Conservation (phyloP, 2,797 vertebrate genomes). For the Caiman crocodilus region DNA sequence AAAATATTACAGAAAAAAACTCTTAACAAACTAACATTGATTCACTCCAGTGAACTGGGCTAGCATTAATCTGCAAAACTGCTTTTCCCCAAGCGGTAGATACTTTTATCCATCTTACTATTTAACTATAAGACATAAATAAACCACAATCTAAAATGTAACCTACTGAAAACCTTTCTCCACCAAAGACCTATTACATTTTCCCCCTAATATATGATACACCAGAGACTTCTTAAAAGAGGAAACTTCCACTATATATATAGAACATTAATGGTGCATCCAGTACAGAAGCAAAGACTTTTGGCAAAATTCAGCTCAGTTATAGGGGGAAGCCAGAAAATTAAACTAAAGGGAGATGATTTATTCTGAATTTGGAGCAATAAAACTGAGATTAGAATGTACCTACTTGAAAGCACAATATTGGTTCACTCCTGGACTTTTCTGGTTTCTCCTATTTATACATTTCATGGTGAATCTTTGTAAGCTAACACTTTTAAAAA, state of each 20-base stretch:
- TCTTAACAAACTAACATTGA: slow-evolving; percentile 41
- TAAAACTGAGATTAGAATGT: background rate
- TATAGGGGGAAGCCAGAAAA: background rate
- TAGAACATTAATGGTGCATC: background rate
- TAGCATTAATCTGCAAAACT: slow-evolving; percentile 22
- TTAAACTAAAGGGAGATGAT: background rate
- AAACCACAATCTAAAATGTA: background rate
- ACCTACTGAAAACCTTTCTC: background rate
- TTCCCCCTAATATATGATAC: background rate
- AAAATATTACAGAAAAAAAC: background rate
- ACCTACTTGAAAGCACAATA: background rate
- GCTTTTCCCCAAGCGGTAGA: slow-evolving; percentile 9
- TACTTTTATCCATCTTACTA: background rate
- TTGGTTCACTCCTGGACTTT: background rate
- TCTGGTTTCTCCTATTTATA: background rate
- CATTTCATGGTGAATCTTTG: background rate
- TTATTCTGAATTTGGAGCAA: background rate
- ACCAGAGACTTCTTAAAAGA: background rate
- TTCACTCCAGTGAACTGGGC: background rate
- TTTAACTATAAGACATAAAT: slow-evolving; percentile 42
- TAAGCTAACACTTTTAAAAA: background rate
- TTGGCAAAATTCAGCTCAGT: background rate
- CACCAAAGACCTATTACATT: background rate
- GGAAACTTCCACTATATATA: background rate
- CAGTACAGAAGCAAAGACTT: background rate